Evolutionary conservation across 2,888 invertebrate genomes (phyloP).

Genomic region (Aleiodes leptofemur): DNA sequence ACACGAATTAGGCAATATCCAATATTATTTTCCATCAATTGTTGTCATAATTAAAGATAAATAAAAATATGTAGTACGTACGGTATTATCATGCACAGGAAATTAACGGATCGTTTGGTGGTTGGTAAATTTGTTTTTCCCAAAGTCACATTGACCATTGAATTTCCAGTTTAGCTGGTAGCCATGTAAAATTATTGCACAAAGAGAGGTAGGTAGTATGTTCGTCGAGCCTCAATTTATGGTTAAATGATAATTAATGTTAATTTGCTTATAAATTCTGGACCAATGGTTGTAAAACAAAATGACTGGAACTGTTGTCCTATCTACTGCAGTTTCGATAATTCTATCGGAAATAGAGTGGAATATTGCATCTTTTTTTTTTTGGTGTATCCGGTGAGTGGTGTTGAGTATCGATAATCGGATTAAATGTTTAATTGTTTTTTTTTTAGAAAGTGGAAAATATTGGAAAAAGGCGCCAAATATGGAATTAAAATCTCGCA

Average conservation of each 20-base stretch:
- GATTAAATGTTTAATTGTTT: too few relatives aligned
- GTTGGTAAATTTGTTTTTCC: conserved; percentile 42
- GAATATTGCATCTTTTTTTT: neutral
- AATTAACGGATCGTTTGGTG: conserved; percentile 24
- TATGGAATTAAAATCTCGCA: neutral
- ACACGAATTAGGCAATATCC: too few relatives aligned
- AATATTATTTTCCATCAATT: too few relatives aligned
- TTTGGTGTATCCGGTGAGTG: too few relatives aligned
- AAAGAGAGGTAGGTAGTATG: neutral
- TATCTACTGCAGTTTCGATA: conserved; percentile 22
- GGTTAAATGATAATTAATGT: conserved; percentile 58
- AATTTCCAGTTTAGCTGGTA: conserved; percentile 34
- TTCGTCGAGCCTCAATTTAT: conserved; percentile 18
- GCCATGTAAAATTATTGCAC: conserved; percentile 52
- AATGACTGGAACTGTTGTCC: conserved; percentile 28
- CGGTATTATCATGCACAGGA: neutral
- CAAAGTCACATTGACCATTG: conserved; percentile 38
- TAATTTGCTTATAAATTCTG: conserved; percentile 60
- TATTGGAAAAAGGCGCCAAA: neutral
- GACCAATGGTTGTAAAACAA: conserved; percentile 42
- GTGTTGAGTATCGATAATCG: too few relatives aligned
- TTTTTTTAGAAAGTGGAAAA: neutral
- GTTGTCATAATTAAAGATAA: neutral
- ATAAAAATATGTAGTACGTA: conserved; percentile 25
- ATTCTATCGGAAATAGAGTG: conserved; percentile 12